Conservation (phyloP, 2,113 vertebrate genomes). For the Chlorodrepanis virens region DNA sequence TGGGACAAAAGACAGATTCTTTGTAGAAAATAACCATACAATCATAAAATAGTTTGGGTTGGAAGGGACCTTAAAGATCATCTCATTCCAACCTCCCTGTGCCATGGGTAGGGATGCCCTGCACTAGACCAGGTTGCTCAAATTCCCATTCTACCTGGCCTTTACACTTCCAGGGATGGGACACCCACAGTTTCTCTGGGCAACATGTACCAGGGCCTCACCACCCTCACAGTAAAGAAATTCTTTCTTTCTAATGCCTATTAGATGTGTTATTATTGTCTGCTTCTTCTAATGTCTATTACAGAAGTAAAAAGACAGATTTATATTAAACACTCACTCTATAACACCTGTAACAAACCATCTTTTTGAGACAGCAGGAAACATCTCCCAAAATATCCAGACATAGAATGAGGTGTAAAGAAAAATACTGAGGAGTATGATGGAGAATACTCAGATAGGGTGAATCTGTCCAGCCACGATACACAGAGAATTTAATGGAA, state of each 20-base stretch:
- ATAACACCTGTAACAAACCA: not conserved
- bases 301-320: constrained; percentile 1
- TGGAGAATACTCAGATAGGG: not conserved
- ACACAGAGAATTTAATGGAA: not conserved
- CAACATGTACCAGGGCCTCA: not conserved
- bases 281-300: not conserved
- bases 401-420: not conserved
- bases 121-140: not conserved
- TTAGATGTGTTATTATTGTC: not conserved
- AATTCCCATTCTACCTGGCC: not conserved
- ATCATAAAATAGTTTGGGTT: not conserved
- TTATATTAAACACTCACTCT: constrained; percentile 8
- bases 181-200: not conserved
- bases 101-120: not conserved
- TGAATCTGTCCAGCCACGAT: not conserved
- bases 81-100: not conserved
- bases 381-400: not conserved
- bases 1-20: not conserved
- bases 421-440: not conserved
- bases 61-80: not conserved
- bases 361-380: not conserved
- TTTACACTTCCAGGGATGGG: not conserved
- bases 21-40: not conserved
- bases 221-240: not conserved
- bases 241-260: not conserved